A percentile compares a stretch with the other conserved stretches of the same genome.
Conservation (phyloP, 2,113 vertebrate genomes). For the Chaetops frenatus region DNA sequence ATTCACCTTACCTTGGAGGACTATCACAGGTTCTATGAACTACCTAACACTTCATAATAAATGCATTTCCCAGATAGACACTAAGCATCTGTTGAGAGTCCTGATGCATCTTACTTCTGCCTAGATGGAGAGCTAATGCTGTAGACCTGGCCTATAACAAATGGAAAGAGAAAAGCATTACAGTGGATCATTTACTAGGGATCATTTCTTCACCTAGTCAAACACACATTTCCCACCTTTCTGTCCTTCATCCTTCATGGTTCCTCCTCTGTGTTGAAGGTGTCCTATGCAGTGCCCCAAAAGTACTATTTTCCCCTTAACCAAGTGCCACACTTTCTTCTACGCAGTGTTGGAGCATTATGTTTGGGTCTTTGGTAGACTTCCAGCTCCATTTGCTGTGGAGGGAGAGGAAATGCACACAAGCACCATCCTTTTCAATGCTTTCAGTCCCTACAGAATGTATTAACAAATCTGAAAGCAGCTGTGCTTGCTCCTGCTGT, state of each 20-base stretch:
- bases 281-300: fast-evolving
- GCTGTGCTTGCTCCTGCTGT: background rate
- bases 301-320: background rate
- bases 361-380: background rate
- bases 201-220: background rate
- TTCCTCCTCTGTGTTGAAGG: background rate
- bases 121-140: background rate
- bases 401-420: background rate
- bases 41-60: background rate
- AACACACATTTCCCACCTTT: background rate
- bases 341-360: fast-evolving
- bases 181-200: background rate
- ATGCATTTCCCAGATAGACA: background rate
- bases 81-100: background rate
- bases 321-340: background rate
- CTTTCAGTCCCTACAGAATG: background rate
- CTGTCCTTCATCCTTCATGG: background rate
- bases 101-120: background rate
- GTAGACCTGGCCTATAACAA: background rate
- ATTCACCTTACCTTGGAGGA: background rate
- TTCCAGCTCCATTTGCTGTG: background rate
- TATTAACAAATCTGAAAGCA: background rate
- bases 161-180: background rate
- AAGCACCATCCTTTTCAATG: background rate
- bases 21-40: background rate